Percentiles rank a stretch among this genome's conserved stretches.
Conservation (phyloP, 2,113 vertebrate genomes). For the Centrocercus urophasianus region DNA sequence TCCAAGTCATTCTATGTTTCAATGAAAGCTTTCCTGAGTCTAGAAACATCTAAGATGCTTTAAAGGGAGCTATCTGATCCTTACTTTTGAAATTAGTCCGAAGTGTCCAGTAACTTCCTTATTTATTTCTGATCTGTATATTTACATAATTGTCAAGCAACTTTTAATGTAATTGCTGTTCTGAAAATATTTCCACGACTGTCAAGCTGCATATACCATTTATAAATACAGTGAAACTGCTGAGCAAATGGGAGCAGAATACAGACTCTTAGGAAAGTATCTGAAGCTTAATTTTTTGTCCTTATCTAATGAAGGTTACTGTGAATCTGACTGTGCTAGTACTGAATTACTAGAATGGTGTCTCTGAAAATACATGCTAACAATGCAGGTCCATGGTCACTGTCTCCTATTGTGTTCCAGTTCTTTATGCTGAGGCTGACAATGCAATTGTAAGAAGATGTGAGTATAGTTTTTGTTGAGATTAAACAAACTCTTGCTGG, state of each 20-base stretch:
- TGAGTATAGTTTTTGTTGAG: slow-evolving; percentile 49
- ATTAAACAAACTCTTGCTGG: slow-evolving; percentile 68
- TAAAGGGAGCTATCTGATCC: neutral
- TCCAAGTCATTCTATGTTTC: too few relatives aligned
- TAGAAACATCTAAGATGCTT: neutral
- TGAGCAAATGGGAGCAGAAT: neutral
- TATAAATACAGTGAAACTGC: neutral
- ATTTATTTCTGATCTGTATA: neutral
- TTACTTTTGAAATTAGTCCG: neutral
- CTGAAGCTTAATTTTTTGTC: neutral
- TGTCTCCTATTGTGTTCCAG: neutral
- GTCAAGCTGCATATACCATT: neutral
- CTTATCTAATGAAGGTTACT: neutral
- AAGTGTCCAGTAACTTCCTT: neutral
- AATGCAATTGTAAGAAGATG: slow-evolving; percentile 13
- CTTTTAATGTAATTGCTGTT: neutral
- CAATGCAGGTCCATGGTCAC: neutral
- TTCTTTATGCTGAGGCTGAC: neutral
- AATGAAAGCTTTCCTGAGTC: neutral
- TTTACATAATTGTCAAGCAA: neutral
- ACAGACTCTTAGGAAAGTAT: neutral
- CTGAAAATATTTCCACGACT: neutral
- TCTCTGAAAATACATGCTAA: neutral
- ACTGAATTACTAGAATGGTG: neutral
- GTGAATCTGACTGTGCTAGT: neutral